Evolutionary conservation across 30 jellyfish, hydroid and myxozoan species (phyloP), one percentile per base, ranked within the genome.

Genomic region (Rhopilema esculentum): DNA sequence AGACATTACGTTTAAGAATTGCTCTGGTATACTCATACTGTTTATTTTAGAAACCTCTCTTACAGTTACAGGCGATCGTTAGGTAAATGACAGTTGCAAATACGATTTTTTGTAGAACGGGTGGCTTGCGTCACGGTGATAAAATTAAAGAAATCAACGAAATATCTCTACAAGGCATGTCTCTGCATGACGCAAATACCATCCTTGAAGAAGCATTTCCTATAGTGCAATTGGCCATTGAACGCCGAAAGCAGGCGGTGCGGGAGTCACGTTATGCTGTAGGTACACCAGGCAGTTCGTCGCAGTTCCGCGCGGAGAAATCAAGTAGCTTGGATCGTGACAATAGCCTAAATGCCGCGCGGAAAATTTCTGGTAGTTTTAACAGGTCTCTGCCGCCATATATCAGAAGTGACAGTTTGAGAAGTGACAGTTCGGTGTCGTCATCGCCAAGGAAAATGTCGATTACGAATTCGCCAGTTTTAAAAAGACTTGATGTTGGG

Each of bases 111-210:
- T 66, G 1, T 67, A 85, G 98, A 69, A 26, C 28, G 62, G 97
- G 98, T 21, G 74, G 69, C 48, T 66, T 92, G 27, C 94, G 89
- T 8, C 78, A 77, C 80, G 98, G 98, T 1, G 98, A 92, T 82
- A 64, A 51, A 22, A 40, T 92, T 26, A 63, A 65, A 27, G 89
- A 79, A 25, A 87, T 92, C 51, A 92, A 86, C 32, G 93, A 92
- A 50, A 66, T 74, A n/a, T 78, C 92, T 1, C 31, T 76, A 23
- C 88, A 79, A 27, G 96, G 91, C 22, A 69, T 92, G 94, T 33
- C 91, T 1, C 69, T 49, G 12, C 84, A 80, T 8, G 98, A 86
- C 27, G 98, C 96, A 22, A 27, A 53, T 49, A 26, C 12, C 0
- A 27, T 83, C 0, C 52, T 83, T 51, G 71, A 83, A 17, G 82